Evolutionary conservation across 2,113 vertebrate genomes (phyloP).

Genomic region (Seriola rivoliana): DNA sequence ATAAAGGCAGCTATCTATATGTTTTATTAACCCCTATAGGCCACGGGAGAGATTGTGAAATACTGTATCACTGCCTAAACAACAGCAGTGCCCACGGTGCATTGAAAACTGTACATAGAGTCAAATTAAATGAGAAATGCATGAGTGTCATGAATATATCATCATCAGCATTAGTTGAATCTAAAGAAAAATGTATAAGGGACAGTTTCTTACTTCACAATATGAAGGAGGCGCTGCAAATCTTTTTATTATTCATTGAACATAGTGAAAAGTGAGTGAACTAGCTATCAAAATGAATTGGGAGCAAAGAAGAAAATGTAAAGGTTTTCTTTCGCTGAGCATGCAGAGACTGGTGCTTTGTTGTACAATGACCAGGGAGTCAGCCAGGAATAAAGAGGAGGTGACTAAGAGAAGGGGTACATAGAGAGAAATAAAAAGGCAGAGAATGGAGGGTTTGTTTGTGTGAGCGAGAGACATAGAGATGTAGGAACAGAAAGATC

Average conservation of each 20-base stretch:
- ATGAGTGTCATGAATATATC: conserved; percentile 56
- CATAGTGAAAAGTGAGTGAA: conserved; percentile 51
- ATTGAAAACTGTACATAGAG: conserved; percentile 3
- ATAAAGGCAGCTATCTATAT: conserved; percentile 11
- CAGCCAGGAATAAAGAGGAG: conserved; percentile 54
- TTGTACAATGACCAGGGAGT: conserved; percentile 59
- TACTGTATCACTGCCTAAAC: conserved; percentile 2
- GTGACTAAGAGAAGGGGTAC: conserved; percentile 44
- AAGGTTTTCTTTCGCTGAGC: conserved; percentile 70
- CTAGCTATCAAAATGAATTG: conserved; percentile 72
- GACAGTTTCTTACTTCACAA: conserved; percentile 35
- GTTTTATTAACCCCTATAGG: conserved; percentile 6
- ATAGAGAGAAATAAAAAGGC: conserved; percentile 33
- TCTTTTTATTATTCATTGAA: conserved; percentile 76
- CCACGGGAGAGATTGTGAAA: not conserved
- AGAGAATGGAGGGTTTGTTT: conserved; percentile 34
- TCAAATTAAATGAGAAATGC: conserved; percentile 39
- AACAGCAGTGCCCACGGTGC: not conserved
- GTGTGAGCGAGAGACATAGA: not conserved
- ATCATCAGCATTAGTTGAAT: conserved; percentile 53
- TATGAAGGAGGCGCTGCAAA: conserved; percentile 32
- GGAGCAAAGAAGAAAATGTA: conserved; percentile 51
- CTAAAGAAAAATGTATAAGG: conserved; percentile 33
- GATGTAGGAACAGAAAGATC: conserved; percentile 12
- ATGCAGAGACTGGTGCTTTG: conserved; percentile 66